Evolutionary conservation across 2,113 vertebrate genomes (phyloP).

Genomic region (Camelus dromedarius): DNA sequence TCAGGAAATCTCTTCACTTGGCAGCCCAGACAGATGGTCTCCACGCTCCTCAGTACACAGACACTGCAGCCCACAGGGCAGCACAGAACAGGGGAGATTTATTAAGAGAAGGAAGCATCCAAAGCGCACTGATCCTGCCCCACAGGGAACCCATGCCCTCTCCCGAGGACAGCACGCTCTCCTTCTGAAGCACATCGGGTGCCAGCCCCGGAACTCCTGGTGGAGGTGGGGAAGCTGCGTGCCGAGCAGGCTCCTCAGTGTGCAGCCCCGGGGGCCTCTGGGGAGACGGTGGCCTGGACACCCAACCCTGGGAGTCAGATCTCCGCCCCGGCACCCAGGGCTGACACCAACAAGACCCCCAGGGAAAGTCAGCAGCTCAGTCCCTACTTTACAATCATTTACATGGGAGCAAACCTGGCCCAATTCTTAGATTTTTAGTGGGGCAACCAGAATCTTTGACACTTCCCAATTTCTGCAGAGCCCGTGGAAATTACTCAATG

Average conservation of each 20-base stretch:
- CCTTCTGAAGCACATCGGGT: fast-evolving
- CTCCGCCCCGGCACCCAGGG: neutral
- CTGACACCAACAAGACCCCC: neutral
- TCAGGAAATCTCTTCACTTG: neutral
- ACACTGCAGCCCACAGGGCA: neutral
- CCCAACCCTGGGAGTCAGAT: neutral
- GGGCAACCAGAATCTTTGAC: neutral
- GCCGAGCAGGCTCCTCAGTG: neutral
- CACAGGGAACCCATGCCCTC: neutral
- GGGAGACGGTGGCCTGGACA: fast-evolving
- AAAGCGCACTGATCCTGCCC: neutral
- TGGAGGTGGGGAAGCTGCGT: neutral
- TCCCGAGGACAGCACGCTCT: neutral
- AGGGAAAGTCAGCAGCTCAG: neutral
- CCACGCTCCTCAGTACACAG: neutral
- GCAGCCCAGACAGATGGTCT: neutral
- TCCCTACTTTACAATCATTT: neutral
- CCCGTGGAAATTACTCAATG: neutral
- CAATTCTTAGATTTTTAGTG: neutral
- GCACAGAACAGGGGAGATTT: neutral
- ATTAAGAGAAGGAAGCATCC: neutral
- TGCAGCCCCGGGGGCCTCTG: neutral
- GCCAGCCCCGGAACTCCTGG: neutral
- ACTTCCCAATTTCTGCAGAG: neutral
- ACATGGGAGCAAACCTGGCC: neutral